These are phyloP conservation scores for Radopholus similis DNA, from an alignment of 1,140 invertebrate genomes.

Conservation along the genomic window DNA sequence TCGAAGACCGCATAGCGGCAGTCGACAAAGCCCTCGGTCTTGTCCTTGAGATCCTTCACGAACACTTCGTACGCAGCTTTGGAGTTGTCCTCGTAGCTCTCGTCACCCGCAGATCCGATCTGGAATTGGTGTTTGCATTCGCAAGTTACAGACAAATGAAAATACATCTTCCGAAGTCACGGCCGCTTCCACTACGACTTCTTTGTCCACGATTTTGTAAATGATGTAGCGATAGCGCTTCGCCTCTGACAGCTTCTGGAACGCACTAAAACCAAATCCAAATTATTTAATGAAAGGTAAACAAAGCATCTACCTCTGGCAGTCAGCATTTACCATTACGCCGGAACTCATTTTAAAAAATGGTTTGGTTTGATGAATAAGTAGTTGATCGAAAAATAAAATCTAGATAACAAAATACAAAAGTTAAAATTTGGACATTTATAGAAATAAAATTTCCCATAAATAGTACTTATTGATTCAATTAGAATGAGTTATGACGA, in stretches of 20 bases:
- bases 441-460: too few relatives aligned
- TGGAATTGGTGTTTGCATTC: background rate
- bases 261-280: too few relatives aligned
- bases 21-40: slow-evolving; percentile 52
- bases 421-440: too few relatives aligned
- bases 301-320: too few relatives aligned
- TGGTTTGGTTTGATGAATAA: too few relatives aligned
- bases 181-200: slow-evolving; percentile 56
- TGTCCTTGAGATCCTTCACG: slow-evolving; percentile 54
- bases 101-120: slow-evolving; percentile 39
- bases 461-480: too few relatives aligned
- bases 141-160: background rate
- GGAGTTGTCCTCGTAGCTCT: slow-evolving; percentile 58
- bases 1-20: slow-evolving; percentile 60
- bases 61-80: slow-evolving; percentile 58
- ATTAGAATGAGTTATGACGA: too few relatives aligned
- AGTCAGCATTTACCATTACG: slow-evolving; percentile 46
- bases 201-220: slow-evolving; percentile 56
- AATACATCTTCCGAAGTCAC: slow-evolving; percentile 50
- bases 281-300: too few relatives aligned
- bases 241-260: slow-evolving; percentile 49
- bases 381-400: too few relatives aligned
- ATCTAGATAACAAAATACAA: too few relatives aligned
- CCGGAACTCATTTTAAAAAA: slow-evolving; percentile 44
- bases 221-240: slow-evolving; percentile 53